These are phyloP conservation scores for Invenusta paracnida DNA, from an alignment of 2,888 invertebrate species.

Conservation along the genomic window DNA sequence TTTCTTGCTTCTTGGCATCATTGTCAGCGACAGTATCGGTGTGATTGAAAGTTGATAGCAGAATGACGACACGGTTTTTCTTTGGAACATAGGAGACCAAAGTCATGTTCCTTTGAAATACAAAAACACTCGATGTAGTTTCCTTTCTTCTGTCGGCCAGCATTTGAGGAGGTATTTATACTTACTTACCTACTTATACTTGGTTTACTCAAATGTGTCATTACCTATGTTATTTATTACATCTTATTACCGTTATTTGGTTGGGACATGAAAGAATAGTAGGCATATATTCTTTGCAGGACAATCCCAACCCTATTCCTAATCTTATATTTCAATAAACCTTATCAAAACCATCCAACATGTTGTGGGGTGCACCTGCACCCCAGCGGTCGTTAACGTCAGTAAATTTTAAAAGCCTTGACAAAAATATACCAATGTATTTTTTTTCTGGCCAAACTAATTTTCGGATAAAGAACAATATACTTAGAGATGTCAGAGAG, in stretches of 20 bases:
- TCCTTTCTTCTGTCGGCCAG: conserved; percentile 11
- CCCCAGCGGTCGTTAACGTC: too few relatives aligned
- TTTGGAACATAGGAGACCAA: conserved; percentile 36
- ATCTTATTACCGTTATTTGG: not conserved
- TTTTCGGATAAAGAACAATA: too few relatives aligned
- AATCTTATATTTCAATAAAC: not conserved
- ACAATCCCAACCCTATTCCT: not conserved
- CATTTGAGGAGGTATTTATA: conserved; percentile 30
- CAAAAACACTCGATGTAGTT: conserved; percentile 28
- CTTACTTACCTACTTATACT: too few relatives aligned
- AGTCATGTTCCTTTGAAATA: conserved; percentile 23
- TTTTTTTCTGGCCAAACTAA: too few relatives aligned
- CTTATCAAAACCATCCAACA: too few relatives aligned
- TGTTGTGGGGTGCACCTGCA: too few relatives aligned
- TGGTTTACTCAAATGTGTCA: not conserved
- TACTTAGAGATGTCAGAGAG: too few relatives aligned
- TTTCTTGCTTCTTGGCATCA: conserved; percentile 24
- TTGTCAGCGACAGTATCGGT: not conserved
- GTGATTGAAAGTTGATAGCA: conserved; percentile 31
- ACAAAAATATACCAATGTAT: too few relatives aligned
- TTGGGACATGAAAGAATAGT: not conserved
- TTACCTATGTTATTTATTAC: not conserved
- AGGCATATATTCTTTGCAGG: not conserved
- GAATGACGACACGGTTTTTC: not conserved
- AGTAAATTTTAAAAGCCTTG: too few relatives aligned